Conservation (phyloP, 2,797 vertebrate species). For the Gila robusta region DNA sequence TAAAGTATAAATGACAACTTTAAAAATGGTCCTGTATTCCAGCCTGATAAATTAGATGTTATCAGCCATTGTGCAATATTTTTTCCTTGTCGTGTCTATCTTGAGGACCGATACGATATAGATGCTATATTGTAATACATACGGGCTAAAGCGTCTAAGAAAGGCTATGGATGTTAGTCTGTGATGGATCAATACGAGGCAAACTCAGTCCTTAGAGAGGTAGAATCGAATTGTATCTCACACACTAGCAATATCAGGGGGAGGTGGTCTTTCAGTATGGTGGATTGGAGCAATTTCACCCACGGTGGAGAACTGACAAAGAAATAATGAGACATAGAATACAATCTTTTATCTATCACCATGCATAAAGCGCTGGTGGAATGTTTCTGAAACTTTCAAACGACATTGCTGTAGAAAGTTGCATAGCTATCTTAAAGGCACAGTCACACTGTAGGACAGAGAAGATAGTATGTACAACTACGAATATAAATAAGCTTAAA, state of each 20-base stretch:
- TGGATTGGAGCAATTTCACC: slow-evolving; percentile 9
- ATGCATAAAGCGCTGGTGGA: not conserved
- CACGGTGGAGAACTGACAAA: slow-evolving; percentile 1
- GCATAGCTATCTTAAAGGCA: not conserved
- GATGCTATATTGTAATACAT: slow-evolving; percentile 29
- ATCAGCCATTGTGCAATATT: not conserved
- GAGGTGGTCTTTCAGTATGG: not conserved
- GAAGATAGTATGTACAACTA: not conserved
- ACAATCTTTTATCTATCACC: slow-evolving; percentile 22
- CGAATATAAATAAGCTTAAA: not conserved
- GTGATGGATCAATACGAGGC: slow-evolving; percentile 37
- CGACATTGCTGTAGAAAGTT: slow-evolving; percentile 8
- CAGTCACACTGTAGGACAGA: not conserved
- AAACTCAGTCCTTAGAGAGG: slow-evolving; percentile 28
- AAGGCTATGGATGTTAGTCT: slow-evolving; percentile 21
- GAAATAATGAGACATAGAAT: slow-evolving; percentile 34
- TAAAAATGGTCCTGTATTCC: not conserved
- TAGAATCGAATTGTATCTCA: slow-evolving; percentile 37
- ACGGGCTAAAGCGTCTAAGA: not conserved
- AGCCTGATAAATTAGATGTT: not conserved
- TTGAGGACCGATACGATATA: slow-evolving; percentile 12
- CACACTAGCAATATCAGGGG: not conserved
- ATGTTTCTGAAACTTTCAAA: slow-evolving; percentile 13
- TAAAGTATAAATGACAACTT: slow-evolving; percentile 36
- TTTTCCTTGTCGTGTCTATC: not conserved